Evolutionary conservation across 2,888 invertebrate species (phyloP).

Genomic region (Timandra comae): DNA sequence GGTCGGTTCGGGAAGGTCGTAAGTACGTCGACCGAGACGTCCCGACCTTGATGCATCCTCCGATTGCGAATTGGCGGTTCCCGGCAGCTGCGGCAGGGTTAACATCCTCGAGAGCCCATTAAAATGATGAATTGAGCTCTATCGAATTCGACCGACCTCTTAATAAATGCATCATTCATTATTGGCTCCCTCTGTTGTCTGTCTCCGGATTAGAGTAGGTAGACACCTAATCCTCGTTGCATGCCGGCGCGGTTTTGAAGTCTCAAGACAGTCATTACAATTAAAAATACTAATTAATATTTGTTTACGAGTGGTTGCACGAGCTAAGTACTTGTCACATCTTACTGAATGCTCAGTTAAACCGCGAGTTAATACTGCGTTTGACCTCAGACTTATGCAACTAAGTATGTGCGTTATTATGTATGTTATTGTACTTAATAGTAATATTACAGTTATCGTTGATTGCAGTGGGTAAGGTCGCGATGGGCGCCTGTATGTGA

Average conservation of each 20-base stretch:
- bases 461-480: constrained; percentile 44
- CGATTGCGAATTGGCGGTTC: constrained; percentile 43
- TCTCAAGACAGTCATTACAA: not conserved
- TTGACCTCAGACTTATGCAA: constrained; percentile 22
- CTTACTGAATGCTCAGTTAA: constrained; percentile 5
- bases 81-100: constrained; percentile 45
- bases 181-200: constrained; percentile 13
- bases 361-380: constrained; percentile 16
- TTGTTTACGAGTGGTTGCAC: constrained; percentile 2
- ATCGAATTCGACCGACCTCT: constrained; percentile 18
- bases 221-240: too few species aligned
- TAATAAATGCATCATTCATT: constrained; percentile 16
- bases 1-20: constrained; percentile 43
- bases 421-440: constrained; percentile 29
- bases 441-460: constrained; percentile 34
- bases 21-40: constrained; percentile 57
- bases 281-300: constrained; percentile 3
- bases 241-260: constrained; percentile 4
- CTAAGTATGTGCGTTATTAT: constrained; percentile 23
- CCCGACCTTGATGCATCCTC: constrained; percentile 63
- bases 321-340: constrained; percentile 4
- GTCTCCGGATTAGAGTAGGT: constrained; percentile 21
- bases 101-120: constrained; percentile 43
- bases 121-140: constrained; percentile 28
- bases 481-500: constrained; percentile 32